Evolutionary conservation across 2,888 invertebrate species (phyloP).

Genomic region (Eupithecia pulchellata): DNA sequence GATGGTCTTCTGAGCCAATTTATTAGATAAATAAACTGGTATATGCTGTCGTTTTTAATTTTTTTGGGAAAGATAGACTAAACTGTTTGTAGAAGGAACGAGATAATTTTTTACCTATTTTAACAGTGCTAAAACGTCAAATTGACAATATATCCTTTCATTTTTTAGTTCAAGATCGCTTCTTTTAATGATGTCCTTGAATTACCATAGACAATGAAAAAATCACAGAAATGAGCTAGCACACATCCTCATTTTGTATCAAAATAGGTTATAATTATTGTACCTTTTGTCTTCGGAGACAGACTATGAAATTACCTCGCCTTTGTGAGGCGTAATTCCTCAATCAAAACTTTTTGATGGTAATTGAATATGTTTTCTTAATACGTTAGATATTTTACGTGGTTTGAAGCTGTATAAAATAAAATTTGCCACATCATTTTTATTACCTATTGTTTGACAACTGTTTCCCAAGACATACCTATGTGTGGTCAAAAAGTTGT

Average conservation of each 20-base stretch:
- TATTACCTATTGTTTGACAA: neutral
- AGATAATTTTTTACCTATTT: too few relatives aligned
- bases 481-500: neutral
- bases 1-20: too few relatives aligned
- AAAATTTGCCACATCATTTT: neutral
- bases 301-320: slow-evolving; percentile 26
- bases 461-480: neutral
- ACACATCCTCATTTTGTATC: neutral
- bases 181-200: neutral
- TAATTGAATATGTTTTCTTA: slow-evolving; percentile 1
- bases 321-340: slow-evolving; percentile 18
- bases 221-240: neutral
- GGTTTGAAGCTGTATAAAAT: neutral
- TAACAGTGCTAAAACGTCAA: too few relatives aligned
- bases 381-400: neutral
- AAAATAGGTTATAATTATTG: slow-evolving; percentile 6
- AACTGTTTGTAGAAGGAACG: too few relatives aligned
- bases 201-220: neutral
- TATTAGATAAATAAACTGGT: too few relatives aligned
- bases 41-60: too few relatives aligned
- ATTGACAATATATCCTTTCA: too few relatives aligned
- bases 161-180: neutral
- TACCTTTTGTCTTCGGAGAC: slow-evolving; percentile 24
- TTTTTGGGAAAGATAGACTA: too few relatives aligned
- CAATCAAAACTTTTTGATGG: neutral